Evolutionary conservation across 1,140 invertebrate species (phyloP).

Genomic region (Scaptodrosophila lebanonensis): DNA sequence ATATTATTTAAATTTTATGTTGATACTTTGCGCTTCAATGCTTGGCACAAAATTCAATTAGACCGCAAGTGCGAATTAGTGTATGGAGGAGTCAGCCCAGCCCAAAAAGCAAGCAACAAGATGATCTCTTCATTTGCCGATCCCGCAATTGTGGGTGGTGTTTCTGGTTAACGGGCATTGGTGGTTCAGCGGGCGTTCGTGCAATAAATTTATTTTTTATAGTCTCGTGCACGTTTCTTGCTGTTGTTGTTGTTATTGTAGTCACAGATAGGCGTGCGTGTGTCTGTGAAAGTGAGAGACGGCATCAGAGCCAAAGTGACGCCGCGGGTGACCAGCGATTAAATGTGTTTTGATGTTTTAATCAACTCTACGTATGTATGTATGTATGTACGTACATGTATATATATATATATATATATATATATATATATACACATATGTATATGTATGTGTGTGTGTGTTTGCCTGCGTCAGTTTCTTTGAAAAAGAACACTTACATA

Average conservation of each 20-base stretch:
- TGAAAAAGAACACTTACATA: too few relatives aligned
- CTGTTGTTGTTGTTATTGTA: too few relatives aligned
- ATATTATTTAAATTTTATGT: slow-evolving; percentile 18
- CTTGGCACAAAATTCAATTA: slow-evolving; percentile 69
- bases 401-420: not conserved
- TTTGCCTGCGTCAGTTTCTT: too few relatives aligned
- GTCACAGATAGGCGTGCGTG: not conserved
- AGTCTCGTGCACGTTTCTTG: slow-evolving; percentile 12
- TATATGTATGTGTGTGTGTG: too few relatives aligned
- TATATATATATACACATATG: not conserved
- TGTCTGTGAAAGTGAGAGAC: not conserved
- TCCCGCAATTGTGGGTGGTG: not conserved
- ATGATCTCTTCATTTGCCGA: slow-evolving; percentile 42
- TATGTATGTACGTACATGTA: slow-evolving; percentile 19
- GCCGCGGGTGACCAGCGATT: slow-evolving; percentile 28
- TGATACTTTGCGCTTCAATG: slow-evolving; percentile 14
- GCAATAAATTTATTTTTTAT: slow-evolving; percentile 52
- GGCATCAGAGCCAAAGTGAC: slow-evolving; percentile 12
- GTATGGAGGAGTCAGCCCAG: slow-evolving; percentile 7
- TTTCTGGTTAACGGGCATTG: too few relatives aligned
- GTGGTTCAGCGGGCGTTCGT: too few relatives aligned
- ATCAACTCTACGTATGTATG: slow-evolving; percentile 26
- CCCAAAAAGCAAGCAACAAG: too few relatives aligned
- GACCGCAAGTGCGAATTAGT: slow-evolving; percentile 57
- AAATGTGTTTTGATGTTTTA: slow-evolving; percentile 48